Conservation (phyloP, 1,140 invertebrate species). For the Agrypnia vestita region DNA sequence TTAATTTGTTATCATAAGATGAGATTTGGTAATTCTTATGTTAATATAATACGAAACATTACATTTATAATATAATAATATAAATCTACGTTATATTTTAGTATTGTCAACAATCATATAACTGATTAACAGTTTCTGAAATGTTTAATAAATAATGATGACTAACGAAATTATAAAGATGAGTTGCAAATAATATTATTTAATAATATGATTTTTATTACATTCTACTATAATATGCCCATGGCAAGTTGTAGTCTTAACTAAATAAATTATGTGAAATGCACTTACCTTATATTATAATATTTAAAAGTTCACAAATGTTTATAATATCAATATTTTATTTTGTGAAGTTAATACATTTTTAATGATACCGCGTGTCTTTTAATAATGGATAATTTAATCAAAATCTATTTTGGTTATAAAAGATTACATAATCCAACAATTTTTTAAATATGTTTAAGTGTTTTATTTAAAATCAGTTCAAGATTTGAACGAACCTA, state of each 20-base stretch:
- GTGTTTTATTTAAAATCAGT: too few relatives aligned
- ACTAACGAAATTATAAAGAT: conserved; percentile 20
- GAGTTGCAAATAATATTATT: conserved; percentile 27
- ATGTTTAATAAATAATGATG: conserved; percentile 38
- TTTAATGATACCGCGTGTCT: too few relatives aligned
- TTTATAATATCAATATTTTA: too few relatives aligned
- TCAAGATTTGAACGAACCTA: too few relatives aligned
- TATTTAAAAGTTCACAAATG: too few relatives aligned
- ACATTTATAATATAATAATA: neutral
- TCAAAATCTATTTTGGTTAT: too few relatives aligned
- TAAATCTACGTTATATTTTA: conserved; percentile 46
- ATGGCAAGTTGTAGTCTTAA: neutral
- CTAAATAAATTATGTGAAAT: conserved; percentile 10
- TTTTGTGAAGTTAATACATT: too few relatives aligned
- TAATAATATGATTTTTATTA: neutral
- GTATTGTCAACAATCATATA: conserved; percentile 57
- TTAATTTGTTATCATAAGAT: conserved; percentile 58
- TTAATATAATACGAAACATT: conserved; percentile 46
- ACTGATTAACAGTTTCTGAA: conserved; percentile 34
- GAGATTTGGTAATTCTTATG: conserved; percentile 50
- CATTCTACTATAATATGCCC: conserved; percentile 13
- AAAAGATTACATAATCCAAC: too few relatives aligned
- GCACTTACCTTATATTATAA: neutral
- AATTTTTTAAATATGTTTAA: too few relatives aligned
- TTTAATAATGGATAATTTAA: too few relatives aligned